Conservation (phyloP, 1,140 invertebrate genomes). For the Limonius californicus region DNA sequence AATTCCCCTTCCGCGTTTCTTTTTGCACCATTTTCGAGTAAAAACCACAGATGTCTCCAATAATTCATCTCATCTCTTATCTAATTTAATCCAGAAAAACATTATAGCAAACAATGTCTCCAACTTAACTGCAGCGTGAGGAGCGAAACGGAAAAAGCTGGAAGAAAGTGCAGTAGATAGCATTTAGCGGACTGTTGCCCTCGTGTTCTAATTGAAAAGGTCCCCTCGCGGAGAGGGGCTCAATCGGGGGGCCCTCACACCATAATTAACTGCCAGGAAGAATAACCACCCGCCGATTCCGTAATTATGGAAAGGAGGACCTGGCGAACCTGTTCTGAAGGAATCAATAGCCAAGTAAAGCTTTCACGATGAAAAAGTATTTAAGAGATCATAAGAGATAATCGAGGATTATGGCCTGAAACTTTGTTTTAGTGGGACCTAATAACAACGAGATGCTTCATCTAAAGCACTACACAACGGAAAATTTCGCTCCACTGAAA, state of each 20-base stretch:
- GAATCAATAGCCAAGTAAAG: conserved; percentile 6
- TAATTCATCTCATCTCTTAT: conserved; percentile 5
- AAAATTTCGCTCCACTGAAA: no score
- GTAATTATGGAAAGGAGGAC: conserved; percentile 9
- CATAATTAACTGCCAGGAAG: conserved; percentile 11
- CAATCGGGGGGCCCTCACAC: conserved; percentile 6
- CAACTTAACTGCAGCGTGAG: background rate
- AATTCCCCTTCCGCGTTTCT: background rate
- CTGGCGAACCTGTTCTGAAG: background rate
- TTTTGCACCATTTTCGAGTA: background rate
- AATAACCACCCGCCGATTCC: conserved; percentile 9
- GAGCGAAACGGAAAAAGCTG: background rate
- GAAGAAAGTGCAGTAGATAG: conserved; percentile 4
- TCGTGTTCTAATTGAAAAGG: conserved; percentile 17
- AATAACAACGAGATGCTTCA: no score
- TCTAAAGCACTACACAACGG: no score
- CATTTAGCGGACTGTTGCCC: conserved; percentile 10
- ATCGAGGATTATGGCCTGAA: background rate
- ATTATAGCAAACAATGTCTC: conserved; percentile 2
- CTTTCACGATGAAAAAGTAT: conserved; percentile 3
- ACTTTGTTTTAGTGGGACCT: background rate
- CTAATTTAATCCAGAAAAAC: conserved; percentile 10
- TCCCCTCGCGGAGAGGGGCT: background rate
- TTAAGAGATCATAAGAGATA: conserved; percentile 6
- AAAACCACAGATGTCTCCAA: background rate